A percentile compares a stretch with the other conserved stretches of the same genome.
Evolutionary conservation across 1,140 invertebrate species (phyloP).

Genomic region (Lordiphosa stackelbergi): DNA sequence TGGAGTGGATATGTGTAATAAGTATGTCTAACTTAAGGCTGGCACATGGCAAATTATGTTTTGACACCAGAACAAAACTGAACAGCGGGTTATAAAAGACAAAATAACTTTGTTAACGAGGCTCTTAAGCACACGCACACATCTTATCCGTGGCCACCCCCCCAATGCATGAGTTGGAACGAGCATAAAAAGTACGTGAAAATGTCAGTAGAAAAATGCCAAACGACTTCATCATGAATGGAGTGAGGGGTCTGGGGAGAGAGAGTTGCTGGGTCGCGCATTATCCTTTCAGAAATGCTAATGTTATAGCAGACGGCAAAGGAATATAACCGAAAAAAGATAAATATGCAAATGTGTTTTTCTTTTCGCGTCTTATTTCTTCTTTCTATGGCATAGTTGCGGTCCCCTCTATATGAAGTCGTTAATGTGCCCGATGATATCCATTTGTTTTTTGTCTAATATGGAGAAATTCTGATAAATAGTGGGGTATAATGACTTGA

Average conservation of each 20-base stretch:
- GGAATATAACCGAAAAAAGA: slow-evolving; percentile 57
- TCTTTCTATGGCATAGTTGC: slow-evolving; percentile 51
- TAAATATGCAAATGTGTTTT: slow-evolving; percentile 71
- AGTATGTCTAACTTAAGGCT: slow-evolving; percentile 51
- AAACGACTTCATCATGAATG: slow-evolving; percentile 41
- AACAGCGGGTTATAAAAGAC: slow-evolving; percentile 69
- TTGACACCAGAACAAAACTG: slow-evolving; percentile 45
- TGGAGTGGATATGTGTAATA: slow-evolving; percentile 40
- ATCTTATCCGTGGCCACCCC: background rate
- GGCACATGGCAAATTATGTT: slow-evolving; percentile 70
- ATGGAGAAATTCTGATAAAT: background rate
- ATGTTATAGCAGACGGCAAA: slow-evolving; percentile 45
- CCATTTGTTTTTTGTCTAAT: slow-evolving; percentile 28
- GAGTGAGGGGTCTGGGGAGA: background rate
- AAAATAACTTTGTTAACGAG: slow-evolving; percentile 77
- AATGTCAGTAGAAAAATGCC: slow-evolving; percentile 56
- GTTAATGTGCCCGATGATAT: slow-evolving; percentile 61
- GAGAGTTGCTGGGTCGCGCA: slow-evolving; percentile 26
- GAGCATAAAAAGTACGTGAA: slow-evolving; percentile 39
- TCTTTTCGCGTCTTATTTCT: slow-evolving; percentile 4
- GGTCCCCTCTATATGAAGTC: slow-evolving; percentile 56
- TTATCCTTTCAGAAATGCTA: slow-evolving; percentile 71
- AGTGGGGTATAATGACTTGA: background rate
- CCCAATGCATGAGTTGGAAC: slow-evolving; percentile 5
- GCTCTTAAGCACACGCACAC: slow-evolving; percentile 63